Evolutionary conservation across 2,113 vertebrate genomes (phyloP).

Genomic region (Pholis gunnellus): DNA sequence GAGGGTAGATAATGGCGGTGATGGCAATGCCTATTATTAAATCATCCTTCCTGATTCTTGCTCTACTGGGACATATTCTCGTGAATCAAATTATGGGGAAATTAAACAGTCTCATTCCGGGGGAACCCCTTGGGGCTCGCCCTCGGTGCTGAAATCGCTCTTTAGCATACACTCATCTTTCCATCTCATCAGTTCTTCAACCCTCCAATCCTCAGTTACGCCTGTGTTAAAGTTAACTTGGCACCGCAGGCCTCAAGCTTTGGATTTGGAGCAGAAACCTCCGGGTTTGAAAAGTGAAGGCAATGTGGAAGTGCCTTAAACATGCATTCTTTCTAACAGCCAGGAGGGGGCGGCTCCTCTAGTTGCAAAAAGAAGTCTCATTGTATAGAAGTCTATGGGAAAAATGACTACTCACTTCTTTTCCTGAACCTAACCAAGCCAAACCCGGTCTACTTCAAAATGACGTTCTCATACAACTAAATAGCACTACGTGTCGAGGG

Average conservation of each 20-base stretch:
- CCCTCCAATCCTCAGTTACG: constrained; percentile 11
- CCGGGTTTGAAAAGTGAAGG: too few relatives aligned
- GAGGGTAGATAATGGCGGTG: constrained; percentile 6
- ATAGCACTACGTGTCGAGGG: too few relatives aligned
- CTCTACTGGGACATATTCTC: constrained; percentile 20
- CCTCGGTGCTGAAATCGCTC: constrained; percentile 10
- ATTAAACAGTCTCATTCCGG: constrained; percentile 11
- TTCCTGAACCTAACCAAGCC: neutral
- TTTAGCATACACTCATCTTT: constrained; percentile 15
- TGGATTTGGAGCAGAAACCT: neutral
- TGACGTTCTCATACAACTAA: too few relatives aligned
- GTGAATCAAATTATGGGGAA: constrained; percentile 48
- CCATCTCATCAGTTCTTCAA: neutral
- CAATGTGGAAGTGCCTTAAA: too few relatives aligned
- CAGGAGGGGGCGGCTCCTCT: too few relatives aligned
- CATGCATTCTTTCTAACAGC: too few relatives aligned
- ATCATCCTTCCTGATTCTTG: constrained; percentile 17
- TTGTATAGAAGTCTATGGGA: too few relatives aligned
- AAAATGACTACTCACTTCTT: too few relatives aligned
- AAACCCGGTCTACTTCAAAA: too few relatives aligned
- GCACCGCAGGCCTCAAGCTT: neutral
- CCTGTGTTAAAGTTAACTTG: constrained; percentile 3
- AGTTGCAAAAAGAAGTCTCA: too few relatives aligned
- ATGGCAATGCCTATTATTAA: constrained; percentile 26
- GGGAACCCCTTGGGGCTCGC: neutral